These are phyloP conservation scores for Spialia ferax DNA, from an alignment of 2,888 invertebrate species.

Conservation along the genomic window DNA sequence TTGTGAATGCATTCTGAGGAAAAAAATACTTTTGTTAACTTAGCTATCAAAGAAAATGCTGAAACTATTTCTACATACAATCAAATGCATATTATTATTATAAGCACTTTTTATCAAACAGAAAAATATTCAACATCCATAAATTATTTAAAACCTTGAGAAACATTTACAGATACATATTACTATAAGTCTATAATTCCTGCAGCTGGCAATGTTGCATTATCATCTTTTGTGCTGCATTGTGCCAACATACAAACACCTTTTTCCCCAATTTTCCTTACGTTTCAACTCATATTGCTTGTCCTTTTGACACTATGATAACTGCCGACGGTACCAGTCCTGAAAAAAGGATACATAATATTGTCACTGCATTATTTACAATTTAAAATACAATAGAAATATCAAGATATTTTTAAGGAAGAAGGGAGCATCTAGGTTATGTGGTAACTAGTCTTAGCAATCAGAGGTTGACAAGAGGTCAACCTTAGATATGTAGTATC, in stretches of 20 bases:
- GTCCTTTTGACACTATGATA: slow-evolving; percentile 90
- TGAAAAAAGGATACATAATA: slow-evolving; percentile 69
- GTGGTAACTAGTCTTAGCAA: no score
- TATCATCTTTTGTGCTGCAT: slow-evolving; percentile 18
- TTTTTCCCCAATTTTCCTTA: slow-evolving; percentile 9
- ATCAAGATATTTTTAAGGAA: no score
- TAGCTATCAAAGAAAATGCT: no score
- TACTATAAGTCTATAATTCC: neutral
- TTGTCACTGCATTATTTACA: neutral
- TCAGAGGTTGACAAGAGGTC: no score
- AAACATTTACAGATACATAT: slow-evolving; percentile 4
- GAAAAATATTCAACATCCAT: slow-evolving; percentile 15
- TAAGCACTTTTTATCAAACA: neutral
- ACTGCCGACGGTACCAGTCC: slow-evolving; percentile 95
- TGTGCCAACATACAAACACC: slow-evolving; percentile 18
- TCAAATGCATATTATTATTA: neutral
- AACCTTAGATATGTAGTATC: no score
- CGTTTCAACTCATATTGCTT: slow-evolving; percentile 17
- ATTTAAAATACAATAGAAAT: no score
- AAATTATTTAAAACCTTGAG: slow-evolving; percentile 37
- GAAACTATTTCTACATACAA: neutral
- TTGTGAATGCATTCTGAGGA: no score
- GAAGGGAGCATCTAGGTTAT: no score
- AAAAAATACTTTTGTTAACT: no score
- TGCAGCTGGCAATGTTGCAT: neutral